phyloP scores from a whole-genome alignment of 2,797 vertebrate species.

The Choloepus didactylus region DNA sequence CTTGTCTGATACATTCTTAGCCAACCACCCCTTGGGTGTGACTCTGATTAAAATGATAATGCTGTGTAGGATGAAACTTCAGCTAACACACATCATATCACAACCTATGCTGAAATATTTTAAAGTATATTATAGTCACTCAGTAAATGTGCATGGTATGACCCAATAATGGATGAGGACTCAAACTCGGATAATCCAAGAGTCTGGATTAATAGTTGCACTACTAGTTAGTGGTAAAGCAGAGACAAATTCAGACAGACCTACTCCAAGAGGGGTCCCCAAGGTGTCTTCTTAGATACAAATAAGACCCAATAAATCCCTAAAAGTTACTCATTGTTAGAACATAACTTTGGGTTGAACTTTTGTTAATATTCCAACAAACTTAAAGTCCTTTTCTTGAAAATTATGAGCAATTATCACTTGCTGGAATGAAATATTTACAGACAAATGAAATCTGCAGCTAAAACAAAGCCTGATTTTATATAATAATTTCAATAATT shows the following conservation, averaged over 20 bases:
- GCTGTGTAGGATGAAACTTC: background rate
- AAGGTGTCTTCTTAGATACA: background rate
- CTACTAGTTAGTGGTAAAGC: background rate
- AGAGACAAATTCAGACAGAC: background rate
- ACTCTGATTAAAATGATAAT: conserved; percentile 28
- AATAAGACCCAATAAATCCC: background rate
- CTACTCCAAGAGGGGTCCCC: background rate
- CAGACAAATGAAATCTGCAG: background rate
- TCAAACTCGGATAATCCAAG: background rate
- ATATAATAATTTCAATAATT: background rate
- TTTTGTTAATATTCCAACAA: background rate
- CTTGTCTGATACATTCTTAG: background rate
- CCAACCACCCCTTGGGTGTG: background rate
- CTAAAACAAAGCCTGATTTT: background rate
- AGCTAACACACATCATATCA: background rate
- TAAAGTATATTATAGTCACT: background rate
- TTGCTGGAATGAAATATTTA: background rate
- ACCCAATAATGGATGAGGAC: background rate
- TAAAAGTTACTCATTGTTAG: background rate
- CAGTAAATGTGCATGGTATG: too few relatives aligned
- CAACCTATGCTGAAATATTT: background rate
- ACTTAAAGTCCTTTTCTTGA: conserved; percentile 11
- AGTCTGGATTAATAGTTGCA: background rate
- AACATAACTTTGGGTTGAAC: background rate
- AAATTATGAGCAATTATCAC: background rate